Conservation (phyloP, 35 echinoderm and acorn worm species). For the Acanthaster planci region DNA sequence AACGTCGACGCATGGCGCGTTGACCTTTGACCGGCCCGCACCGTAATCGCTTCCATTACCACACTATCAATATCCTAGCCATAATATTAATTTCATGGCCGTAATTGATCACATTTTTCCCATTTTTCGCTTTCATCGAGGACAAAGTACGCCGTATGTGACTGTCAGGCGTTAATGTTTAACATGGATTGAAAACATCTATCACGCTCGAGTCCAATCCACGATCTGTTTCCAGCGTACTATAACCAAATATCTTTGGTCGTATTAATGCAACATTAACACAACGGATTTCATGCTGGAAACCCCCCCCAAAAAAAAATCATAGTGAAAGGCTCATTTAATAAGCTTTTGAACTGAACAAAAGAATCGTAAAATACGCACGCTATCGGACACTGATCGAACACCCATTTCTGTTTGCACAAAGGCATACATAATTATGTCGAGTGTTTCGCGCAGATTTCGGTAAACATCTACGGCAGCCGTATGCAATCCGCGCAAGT, state of each 20-base stretch:
- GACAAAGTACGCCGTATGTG: no score
- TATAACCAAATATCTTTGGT: no score
- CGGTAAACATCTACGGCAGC: neutral
- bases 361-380: neutral
- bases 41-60: neutral
- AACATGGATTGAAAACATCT: no score
- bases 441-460: slow-evolving; percentile 11
- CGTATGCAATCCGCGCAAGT: no score
- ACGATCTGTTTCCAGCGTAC: no score
- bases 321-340: neutral
- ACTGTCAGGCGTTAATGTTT: no score
- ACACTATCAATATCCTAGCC: slow-evolving; percentile 1
- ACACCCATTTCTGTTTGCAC: neutral
- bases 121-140: no score
- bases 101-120: slow-evolving; percentile 4
- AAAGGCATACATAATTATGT: slow-evolving; percentile 21
- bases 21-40: neutral
- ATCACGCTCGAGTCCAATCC: no score
- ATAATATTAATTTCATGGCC: slow-evolving; percentile 9
- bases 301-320: neutral
- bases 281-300: no score
- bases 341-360: slow-evolving; percentile 8
- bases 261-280: no score
- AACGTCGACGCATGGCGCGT: neutral
- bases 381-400: slow-evolving; percentile 8